A percentile compares a stretch with the other conserved stretches of the same genome.
Evolutionary conservation across 2,888 invertebrate genomes (phyloP).

Genomic region (Stomorhina lunata): DNA sequence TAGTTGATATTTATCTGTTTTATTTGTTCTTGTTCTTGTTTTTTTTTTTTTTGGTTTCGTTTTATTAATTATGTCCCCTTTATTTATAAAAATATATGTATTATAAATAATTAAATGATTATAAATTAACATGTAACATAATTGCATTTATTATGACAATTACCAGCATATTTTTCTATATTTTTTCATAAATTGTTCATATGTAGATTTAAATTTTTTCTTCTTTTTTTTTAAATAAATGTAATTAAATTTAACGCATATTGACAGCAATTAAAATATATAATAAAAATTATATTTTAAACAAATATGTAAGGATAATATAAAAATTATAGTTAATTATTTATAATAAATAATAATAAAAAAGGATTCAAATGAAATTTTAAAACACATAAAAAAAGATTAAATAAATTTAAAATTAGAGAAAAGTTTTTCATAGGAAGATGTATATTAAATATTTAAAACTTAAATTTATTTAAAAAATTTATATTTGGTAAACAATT

Average conservation of each 20-base stretch:
- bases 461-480: too few species aligned
- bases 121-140: conserved; percentile 50
- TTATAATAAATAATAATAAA: neutral
- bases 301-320: neutral
- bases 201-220: too few species aligned
- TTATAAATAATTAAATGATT: conserved; percentile 57
- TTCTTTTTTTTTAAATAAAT: conserved; percentile 37
- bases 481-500: too few species aligned
- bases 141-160: conserved; percentile 57
- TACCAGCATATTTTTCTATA: neutral
- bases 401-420: neutral
- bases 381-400: neutral
- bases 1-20: too few species aligned
- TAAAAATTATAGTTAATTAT: conserved; percentile 12
- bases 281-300: conserved; percentile 1
- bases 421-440: too few species aligned
- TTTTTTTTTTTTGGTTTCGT: neutral
- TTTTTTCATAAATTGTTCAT: neutral
- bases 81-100: conserved; percentile 6
- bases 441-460: too few species aligned
- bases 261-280: conserved; percentile 58
- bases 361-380: neutral
- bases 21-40: neutral
- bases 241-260: conserved; percentile 63
- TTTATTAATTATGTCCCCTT: too few species aligned